Conservation (phyloP, 2,113 vertebrate species). For the Corythornis vintsioides region DNA sequence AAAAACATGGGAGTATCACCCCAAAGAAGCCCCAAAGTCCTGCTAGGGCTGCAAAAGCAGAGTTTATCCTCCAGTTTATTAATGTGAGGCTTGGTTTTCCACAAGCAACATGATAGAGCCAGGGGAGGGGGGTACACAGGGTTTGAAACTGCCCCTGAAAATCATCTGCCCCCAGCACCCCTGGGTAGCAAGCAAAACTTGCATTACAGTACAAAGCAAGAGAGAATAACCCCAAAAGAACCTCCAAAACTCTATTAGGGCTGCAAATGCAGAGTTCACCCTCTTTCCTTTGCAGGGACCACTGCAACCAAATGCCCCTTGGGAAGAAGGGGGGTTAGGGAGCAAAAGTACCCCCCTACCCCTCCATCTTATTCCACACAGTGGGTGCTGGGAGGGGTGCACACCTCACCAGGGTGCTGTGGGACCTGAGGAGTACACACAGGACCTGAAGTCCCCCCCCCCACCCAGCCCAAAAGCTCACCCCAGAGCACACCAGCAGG, state of each 20-base stretch:
- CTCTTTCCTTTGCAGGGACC: neutral
- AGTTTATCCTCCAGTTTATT: neutral
- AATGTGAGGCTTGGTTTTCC: neutral
- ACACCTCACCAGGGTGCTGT: neutral
- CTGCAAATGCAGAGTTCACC: neutral
- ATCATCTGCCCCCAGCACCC: neutral
- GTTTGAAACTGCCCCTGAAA: neutral
- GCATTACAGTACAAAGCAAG: neutral
- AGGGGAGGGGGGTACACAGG: neutral
- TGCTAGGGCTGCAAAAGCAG: neutral
- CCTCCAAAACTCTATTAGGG: no score
- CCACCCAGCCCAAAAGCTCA: neutral
- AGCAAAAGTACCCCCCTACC: neutral
- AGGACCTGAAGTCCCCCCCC: accelerated
- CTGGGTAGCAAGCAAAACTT: neutral
- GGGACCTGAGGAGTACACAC: accelerated
- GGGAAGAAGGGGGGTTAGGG: neutral
- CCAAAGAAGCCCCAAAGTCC: neutral
- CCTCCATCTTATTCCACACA: neutral
- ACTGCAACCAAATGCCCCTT: neutral
- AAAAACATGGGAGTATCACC: neutral
- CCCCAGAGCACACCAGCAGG: neutral
- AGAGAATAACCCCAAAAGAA: neutral
- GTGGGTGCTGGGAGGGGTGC: neutral
- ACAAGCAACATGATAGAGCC: no score